Evolutionary conservation across 2,113 vertebrate species (phyloP).

Genomic region (Eulemur rufifrons): DNA sequence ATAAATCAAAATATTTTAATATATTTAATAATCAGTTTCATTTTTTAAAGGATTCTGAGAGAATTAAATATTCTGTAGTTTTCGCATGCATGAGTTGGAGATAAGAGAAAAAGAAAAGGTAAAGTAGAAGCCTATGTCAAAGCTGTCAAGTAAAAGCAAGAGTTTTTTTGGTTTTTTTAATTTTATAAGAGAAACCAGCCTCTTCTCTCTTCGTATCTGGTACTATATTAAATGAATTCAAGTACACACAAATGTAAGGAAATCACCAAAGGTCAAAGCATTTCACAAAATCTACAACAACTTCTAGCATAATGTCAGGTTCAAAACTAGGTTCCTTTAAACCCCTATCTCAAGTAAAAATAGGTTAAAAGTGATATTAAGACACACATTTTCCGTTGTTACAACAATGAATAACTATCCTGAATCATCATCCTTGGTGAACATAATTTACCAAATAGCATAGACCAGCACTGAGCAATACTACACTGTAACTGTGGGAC

Average conservation of each 20-base stretch:
- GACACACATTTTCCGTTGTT: not conserved
- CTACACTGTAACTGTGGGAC: too few species aligned
- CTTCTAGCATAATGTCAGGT: not conserved
- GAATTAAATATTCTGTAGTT: not conserved
- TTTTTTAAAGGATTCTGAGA: not conserved
- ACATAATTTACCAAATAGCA: not conserved
- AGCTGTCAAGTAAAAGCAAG: not conserved
- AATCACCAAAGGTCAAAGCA: not conserved
- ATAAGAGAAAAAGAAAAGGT: not conserved
- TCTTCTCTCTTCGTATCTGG: not conserved
- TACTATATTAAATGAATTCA: not conserved
- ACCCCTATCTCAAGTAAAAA: not conserved
- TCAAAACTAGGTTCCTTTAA: not conserved
- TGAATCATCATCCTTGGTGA: not conserved
- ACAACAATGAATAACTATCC: not conserved
- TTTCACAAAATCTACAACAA: not conserved
- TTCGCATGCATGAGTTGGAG: not conserved
- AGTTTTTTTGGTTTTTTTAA: not conserved
- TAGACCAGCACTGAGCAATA: not conserved
- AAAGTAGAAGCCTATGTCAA: not conserved
- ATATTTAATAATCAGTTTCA: slow-evolving; percentile 32
- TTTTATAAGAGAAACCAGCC: not conserved
- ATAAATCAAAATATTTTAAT: slow-evolving; percentile 61
- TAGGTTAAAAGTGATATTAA: not conserved
- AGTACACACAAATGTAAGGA: not conserved